These are phyloP conservation scores for Mechanitis messenoides DNA, from an alignment of 2,888 invertebrate species.

Conservation along the genomic window DNA sequence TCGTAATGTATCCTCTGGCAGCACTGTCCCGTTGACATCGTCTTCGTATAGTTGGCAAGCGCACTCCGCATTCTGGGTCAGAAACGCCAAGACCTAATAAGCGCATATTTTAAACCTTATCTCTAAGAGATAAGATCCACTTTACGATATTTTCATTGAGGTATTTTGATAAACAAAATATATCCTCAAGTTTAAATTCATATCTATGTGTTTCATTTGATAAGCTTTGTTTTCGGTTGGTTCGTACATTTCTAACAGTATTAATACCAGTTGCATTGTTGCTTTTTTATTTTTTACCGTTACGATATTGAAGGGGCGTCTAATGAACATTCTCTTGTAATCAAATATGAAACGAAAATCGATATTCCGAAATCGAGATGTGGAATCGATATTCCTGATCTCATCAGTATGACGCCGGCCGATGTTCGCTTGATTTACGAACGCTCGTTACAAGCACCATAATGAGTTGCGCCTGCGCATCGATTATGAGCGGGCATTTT, in stretches of 20 bases:
- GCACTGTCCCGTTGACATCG: constrained; percentile 57
- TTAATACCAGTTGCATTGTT: neutral
- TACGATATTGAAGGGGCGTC: constrained; percentile 16
- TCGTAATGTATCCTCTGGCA: constrained; percentile 67
- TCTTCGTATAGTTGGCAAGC: constrained; percentile 73
- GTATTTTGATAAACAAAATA: constrained; percentile 9
- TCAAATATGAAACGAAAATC: constrained; percentile 34
- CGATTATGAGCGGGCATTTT: constrained; percentile 57
- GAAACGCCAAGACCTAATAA: constrained; percentile 24
- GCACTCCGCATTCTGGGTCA: constrained; percentile 66
- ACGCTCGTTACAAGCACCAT: constrained; percentile 62
- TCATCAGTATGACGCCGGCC: constrained; percentile 60
- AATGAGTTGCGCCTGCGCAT: constrained; percentile 67
- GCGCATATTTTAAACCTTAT: constrained; percentile 16
- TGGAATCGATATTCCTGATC: constrained; percentile 55
- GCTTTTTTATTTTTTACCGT: constrained; percentile 7
- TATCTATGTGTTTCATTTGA: neutral
- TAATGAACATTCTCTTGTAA: constrained; percentile 28
- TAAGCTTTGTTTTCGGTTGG: neutral
- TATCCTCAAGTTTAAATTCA: constrained; percentile 3
- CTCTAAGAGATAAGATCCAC: constrained; percentile 14
- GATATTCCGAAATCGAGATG: constrained; percentile 36
- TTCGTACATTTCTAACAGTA: neutral
- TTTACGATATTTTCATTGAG: constrained; percentile 3
- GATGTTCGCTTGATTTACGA: constrained; percentile 69